Evolutionary conservation across 2,113 vertebrate species (phyloP).

Genomic region (Corapipo altera): DNA sequence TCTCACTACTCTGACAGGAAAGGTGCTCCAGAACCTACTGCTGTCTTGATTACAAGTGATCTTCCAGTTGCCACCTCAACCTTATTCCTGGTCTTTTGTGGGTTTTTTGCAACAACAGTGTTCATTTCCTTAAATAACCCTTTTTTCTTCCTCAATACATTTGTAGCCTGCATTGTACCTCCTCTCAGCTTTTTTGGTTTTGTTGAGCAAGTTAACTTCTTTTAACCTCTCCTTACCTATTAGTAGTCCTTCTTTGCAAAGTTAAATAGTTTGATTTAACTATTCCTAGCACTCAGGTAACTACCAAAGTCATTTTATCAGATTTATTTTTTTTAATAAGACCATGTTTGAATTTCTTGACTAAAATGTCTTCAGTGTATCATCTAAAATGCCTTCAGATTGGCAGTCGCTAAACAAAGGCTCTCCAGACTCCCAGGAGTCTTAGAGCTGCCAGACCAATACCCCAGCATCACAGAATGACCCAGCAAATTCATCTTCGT

Average conservation of each 20-base stretch:
- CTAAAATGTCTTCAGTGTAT: background rate
- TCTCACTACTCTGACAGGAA: background rate
- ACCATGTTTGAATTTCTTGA: background rate
- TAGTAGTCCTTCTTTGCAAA: background rate
- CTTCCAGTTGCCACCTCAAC: background rate
- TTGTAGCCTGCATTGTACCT: background rate
- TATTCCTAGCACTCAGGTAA: background rate
- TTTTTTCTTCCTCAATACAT: background rate
- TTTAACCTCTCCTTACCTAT: background rate
- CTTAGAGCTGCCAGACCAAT: background rate
- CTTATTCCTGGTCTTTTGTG: background rate
- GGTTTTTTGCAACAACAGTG: rapidly evolving
- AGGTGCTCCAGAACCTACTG: background rate
- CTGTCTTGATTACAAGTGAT: background rate
- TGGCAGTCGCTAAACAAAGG: background rate
- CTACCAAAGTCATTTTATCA: background rate
- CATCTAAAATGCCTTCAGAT: background rate
- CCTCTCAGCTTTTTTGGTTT: background rate
- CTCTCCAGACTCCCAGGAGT: background rate
- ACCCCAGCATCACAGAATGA: background rate
- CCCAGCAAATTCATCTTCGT: background rate
- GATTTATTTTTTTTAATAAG: background rate
- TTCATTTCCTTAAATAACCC: background rate
- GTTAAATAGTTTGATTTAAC: background rate
- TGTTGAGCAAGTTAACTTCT: background rate